Percentiles rank a stretch among this genome's conserved stretches.
These are phyloP conservation scores for Cerceris rybyensis DNA, from an alignment of 2,888 invertebrate species.

Conservation along the genomic window DNA sequence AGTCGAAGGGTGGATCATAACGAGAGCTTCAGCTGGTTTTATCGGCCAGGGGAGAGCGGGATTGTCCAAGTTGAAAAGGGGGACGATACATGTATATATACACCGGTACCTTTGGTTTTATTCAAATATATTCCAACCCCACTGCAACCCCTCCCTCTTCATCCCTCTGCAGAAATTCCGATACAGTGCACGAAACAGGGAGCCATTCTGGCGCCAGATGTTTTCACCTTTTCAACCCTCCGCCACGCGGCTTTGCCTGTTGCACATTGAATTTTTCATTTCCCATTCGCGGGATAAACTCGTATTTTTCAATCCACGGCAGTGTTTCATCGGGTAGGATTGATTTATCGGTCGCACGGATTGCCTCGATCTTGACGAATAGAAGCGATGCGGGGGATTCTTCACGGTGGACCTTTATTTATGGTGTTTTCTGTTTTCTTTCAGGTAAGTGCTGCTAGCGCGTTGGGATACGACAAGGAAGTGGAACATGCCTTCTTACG, in stretches of 20 bases:
- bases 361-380: neutral
- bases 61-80: constrained; percentile 58
- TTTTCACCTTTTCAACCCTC: constrained; percentile 60
- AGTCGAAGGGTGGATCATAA: constrained; percentile 18
- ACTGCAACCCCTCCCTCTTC: constrained; percentile 16
- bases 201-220: constrained; percentile 69
- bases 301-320: constrained; percentile 21
- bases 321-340: neutral
- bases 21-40: constrained; percentile 56
- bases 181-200: constrained; percentile 60
- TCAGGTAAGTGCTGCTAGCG: constrained; percentile 41
- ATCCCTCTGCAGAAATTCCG: constrained; percentile 61
- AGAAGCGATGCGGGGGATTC: neutral
- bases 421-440: constrained; percentile 28
- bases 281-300: constrained; percentile 28
- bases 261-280: constrained; percentile 62
- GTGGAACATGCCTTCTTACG: neutral
- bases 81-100: constrained; percentile 48
- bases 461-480: neutral
- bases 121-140: constrained; percentile 69
- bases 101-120: constrained; percentile 71
- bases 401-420: neutral
- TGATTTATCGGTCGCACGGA: neutral
- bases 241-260: constrained; percentile 57
- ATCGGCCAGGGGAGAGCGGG: constrained; percentile 33